Base-by-base conservation (phyloP, 2,113 vertebrate genomes). In the Gavia stellata region DNA sequence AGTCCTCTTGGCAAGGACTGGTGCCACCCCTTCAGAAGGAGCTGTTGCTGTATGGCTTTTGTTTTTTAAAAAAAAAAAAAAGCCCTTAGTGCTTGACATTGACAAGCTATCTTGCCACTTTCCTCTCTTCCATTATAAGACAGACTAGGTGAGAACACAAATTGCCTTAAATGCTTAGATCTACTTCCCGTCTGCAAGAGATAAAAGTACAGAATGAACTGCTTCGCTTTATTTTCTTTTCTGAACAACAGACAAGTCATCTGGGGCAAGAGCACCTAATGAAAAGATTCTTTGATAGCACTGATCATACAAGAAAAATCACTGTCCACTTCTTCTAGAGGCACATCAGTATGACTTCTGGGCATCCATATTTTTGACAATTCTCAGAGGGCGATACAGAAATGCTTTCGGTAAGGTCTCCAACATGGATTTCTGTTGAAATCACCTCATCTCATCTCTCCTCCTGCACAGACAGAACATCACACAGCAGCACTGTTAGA, bases 171-270 rank as follows among this genome's bases (percentile, higher is more conserved):
- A 92, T 56, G 65, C 68, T 90, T 66, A 88, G 44, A 91, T 81
- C 72, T 62, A 83, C 86, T 91, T 89, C 72, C 88, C 1, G 17
- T 86, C 94, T 97, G 68, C 65, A 88, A 83, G 52, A 90, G 94
- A 84, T 86, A 52, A 63, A 95, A 86, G 63, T 34, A 93, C 50
- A 92, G 82, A 93, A 91, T 29, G 82, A 90, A 88, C 47, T 67
- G 59, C 82, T 94, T 88, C 90, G 88, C 78, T 93, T 94, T 95
- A 95, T 87, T 92, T 91, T 71, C 62, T 75, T 77, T 61, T 40
- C 79, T 38, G 63, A 93, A 80, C 59, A 94, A 85, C 81, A 78
- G 75, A 88, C 25, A 74, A 88, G 68, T 55, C 73, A 87, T 49
- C 84, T 68, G 28, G 74, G 50, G 73, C 61, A 81, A 87, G 47